Evolutionary conservation across 2,797 vertebrate species (phyloP), one percentile per base, ranked within the genome.

Genomic region (Melanotaenia maccullochi): DNA sequence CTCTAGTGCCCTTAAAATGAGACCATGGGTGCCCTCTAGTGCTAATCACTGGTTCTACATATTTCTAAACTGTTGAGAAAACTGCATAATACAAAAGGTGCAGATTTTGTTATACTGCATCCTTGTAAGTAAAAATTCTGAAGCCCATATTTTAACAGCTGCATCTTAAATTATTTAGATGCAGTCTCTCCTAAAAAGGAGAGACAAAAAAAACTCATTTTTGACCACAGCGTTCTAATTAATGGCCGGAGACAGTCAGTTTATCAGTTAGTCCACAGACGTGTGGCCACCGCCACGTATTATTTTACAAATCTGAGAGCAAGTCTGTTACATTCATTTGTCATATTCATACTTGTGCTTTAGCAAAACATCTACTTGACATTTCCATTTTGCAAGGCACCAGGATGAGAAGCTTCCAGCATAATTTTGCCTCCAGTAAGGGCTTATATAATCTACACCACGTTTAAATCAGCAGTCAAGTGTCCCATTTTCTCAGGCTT

Each of bases 11-110:
- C 38, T 56, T 2, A 65, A 35, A 64, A 54, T 30, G 73, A 83
- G 65, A 76, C 44, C 8, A 60, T 51, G 76, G 73, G 61, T 84
- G 83, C 84, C 87, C 87, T 90, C 92, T 92, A 85, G 83, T 87
- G 90, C 36, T 28, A 24, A 66, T 38, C 16, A 66, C 13, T 52
- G 60, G 68, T 49, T 79, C 40, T 61, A 1, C 0, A 52, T 40
- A 44, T 49, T 63, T 69, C n/a, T 22, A 32, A 71, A 42, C 44
- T 75, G 38, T 32, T 32, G 32, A 2, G 42, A 40, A 38, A 73
- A 49, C 22, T 74, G 57, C 68, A 59, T 73, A 59, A 76, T 69
- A 64, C 59, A 76, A 14, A 54, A 35, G 59, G 47, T 75, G 63
- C 65, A 66, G 33, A 73, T 38, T n/a, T 49, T 62, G 33, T 16